phyloP scores from a whole-genome alignment of 2,797 vertebrate species.

The Falco novaeseelandiae region DNA sequence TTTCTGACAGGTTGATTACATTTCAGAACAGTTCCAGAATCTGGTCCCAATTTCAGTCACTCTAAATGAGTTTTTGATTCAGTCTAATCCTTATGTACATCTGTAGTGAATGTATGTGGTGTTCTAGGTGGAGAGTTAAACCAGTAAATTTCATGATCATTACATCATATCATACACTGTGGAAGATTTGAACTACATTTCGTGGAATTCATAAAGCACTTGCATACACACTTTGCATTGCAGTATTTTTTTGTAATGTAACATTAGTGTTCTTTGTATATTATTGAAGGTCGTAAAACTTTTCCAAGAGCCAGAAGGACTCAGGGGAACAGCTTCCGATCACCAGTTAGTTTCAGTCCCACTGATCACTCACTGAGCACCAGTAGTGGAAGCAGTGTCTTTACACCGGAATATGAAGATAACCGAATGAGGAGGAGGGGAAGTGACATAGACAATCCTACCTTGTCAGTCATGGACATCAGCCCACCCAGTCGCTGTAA shows the following conservation, averaged over 20 bases:
- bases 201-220: neutral
- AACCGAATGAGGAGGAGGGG: slow-evolving; percentile 86
- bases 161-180: fast-evolving
- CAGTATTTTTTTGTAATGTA: neutral
- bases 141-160: neutral
- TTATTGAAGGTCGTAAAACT: slow-evolving; percentile 91
- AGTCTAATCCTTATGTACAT: neutral
- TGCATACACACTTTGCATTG: neutral
- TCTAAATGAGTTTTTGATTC: neutral
- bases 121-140: neutral
- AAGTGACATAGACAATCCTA: slow-evolving; percentile 94
- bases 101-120: neutral
- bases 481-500: slow-evolving; percentile 98
- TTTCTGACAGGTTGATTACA: neutral
- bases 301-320: slow-evolving; percentile 95
- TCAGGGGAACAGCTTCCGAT: slow-evolving; percentile 92
- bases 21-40: neutral
- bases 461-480: slow-evolving; percentile 96
- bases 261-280: neutral
- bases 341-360: slow-evolving; percentile 94
- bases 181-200: neutral
- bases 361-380: slow-evolving; percentile 94
- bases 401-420: slow-evolving; percentile 93
- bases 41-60: neutral
- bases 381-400: slow-evolving; percentile 95